Evolutionary conservation across 2,113 vertebrate species (phyloP).

Genomic region (Ictalurus punctatus): DNA sequence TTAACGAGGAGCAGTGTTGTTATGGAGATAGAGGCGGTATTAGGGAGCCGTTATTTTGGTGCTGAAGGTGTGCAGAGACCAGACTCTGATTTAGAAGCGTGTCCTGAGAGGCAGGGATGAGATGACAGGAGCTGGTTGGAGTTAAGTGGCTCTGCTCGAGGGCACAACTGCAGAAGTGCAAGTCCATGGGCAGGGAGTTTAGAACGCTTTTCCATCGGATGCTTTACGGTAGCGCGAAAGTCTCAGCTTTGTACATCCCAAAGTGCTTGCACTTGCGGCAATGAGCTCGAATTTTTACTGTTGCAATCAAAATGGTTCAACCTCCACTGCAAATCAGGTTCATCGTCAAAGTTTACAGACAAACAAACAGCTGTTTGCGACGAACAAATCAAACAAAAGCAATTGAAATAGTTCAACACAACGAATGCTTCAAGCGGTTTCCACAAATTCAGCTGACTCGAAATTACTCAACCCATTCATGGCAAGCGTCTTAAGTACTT

Average conservation of each 20-base stretch:
- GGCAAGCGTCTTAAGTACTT: no score
- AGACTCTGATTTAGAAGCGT: neutral
- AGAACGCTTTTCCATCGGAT: neutral
- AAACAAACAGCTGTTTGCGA: no score
- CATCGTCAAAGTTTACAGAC: no score
- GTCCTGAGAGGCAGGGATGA: conserved; percentile 9
- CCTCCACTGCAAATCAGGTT: no score
- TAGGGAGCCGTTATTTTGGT: neutral
- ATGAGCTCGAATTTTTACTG: neutral
- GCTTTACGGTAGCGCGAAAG: neutral
- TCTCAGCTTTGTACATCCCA: neutral
- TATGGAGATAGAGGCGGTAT: conserved; percentile 6
- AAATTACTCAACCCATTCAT: no score
- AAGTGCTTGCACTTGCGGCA: neutral
- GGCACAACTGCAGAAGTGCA: neutral
- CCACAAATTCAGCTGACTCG: no score
- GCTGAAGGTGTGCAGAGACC: neutral
- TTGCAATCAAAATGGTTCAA: no score
- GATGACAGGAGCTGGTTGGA: neutral
- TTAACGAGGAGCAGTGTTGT: conserved; percentile 24
- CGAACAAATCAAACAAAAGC: no score
- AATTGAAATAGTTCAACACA: no score
- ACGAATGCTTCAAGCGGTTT: no score
- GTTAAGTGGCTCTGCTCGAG: conserved; percentile 25
- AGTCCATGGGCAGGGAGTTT: neutral